Evolutionary conservation across 2,113 vertebrate species (phyloP).

Genomic region (Nycticryphes semicollaris): DNA sequence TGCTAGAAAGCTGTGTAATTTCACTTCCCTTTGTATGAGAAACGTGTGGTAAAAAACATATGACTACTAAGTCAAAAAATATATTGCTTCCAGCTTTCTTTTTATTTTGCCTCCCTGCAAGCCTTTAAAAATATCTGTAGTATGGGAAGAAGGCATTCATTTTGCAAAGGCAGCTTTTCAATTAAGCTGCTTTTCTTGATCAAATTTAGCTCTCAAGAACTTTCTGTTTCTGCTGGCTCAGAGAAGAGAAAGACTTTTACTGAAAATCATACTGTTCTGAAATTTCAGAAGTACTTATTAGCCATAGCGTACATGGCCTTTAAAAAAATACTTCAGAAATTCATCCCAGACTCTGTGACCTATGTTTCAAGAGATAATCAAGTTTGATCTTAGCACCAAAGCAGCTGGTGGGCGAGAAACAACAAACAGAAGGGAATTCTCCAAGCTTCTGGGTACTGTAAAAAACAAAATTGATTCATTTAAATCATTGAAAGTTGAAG

Average conservation of each 20-base stretch:
- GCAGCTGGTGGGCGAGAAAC: neutral
- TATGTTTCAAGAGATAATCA: neutral
- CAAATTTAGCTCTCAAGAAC: neutral
- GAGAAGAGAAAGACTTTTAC: neutral
- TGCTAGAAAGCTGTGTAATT: constrained; percentile 15
- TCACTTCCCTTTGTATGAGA: neutral
- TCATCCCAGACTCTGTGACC: neutral
- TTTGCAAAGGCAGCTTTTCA: constrained; percentile 21
- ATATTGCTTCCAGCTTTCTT: constrained; percentile 3
- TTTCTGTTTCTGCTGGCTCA: neutral
- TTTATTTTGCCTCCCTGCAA: constrained; percentile 15
- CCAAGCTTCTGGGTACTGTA: neutral
- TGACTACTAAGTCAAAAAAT: constrained; percentile 24
- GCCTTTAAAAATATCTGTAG: neutral
- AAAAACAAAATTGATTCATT: neutral
- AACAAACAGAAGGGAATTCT: neutral
- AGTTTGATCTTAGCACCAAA: neutral
- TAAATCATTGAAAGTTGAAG: neutral
- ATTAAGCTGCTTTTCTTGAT: constrained; percentile 5
- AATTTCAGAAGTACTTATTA: neutral
- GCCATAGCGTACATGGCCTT: neutral
- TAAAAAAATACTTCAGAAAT: neutral
- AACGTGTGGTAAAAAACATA: neutral
- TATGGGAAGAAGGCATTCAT: neutral
- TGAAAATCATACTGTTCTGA: neutral